phyloP scores from a whole-genome alignment of 1,140 invertebrate genomes.

The Mactra quadrangularis region DNA sequence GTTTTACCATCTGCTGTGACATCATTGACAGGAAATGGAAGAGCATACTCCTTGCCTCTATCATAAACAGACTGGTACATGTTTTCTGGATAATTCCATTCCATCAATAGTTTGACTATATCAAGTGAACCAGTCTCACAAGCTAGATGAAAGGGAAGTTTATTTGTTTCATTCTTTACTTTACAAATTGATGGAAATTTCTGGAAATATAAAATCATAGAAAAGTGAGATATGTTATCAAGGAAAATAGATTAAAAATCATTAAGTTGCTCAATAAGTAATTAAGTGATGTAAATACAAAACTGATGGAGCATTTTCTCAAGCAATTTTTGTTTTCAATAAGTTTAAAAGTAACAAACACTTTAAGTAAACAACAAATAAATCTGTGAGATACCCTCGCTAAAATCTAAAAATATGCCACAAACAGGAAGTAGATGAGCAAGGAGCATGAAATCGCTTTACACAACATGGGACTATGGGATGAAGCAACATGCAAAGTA shows the following conservation, averaged over 20 bases:
- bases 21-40: conserved; percentile 73
- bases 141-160: conserved; percentile 96
- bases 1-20: conserved; percentile 75
- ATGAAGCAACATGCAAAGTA: no score
- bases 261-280: background rate
- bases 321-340: no score
- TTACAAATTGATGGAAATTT: conserved; percentile 51
- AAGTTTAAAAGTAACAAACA: no score
- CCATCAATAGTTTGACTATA: conserved; percentile 92
- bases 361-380: no score
- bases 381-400: no score
- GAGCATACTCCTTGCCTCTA: conserved; percentile 62
- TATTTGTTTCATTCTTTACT: conserved; percentile 84
- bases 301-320: no score
- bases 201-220: conserved; percentile 53
- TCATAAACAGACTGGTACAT: conserved; percentile 65
- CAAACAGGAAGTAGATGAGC: no score
- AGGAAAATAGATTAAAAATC: background rate
- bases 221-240: background rate
- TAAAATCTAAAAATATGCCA: no score
- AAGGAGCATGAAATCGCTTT: no score
- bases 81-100: conserved; percentile 90
- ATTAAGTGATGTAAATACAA: no score
- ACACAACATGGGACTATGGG: no score
- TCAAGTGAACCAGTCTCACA: conserved; percentile 87